phyloP scores from a whole-genome alignment of 2,888 invertebrate genomes.

The Hymenopus coronatus region DNA sequence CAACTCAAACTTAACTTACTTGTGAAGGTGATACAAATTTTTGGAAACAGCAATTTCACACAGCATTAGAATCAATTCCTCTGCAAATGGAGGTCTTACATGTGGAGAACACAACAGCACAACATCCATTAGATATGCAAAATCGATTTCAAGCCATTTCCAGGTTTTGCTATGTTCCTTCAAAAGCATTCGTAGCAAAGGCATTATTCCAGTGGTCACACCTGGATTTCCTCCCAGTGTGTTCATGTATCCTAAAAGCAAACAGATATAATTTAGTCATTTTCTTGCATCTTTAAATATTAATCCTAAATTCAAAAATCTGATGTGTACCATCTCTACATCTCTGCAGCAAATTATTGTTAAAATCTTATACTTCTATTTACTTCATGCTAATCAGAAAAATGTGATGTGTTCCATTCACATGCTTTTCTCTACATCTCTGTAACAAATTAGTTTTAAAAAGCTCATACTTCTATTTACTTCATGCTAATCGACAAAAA shows the following conservation, averaged over 20 bases:
- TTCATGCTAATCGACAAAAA: no score
- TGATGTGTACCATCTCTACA: no score
- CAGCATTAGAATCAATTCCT: neutral
- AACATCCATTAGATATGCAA: neutral
- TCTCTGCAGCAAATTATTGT: no score
- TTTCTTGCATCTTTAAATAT: neutral
- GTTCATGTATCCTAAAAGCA: neutral
- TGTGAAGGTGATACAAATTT: neutral
- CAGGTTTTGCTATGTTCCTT: neutral
- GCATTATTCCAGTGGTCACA: neutral
- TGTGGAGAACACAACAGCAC: neutral
- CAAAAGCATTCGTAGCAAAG: neutral
- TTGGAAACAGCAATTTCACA: neutral
- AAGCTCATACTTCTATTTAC: no score
- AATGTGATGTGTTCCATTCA: no score
- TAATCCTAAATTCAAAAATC: no score
- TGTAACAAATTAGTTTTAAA: no score
- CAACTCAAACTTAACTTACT: neutral
- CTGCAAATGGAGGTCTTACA: neutral
- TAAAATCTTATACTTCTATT: no score
- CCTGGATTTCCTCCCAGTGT: neutral
- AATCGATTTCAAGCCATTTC: neutral
- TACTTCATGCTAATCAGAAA: no score
- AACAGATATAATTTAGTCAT: neutral
- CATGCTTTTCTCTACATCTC: no score